A percentile compares a stretch with the other conserved stretches of the same genome.
Conservation (phyloP, 1,140 invertebrate species). For the Thrips palmi region DNA sequence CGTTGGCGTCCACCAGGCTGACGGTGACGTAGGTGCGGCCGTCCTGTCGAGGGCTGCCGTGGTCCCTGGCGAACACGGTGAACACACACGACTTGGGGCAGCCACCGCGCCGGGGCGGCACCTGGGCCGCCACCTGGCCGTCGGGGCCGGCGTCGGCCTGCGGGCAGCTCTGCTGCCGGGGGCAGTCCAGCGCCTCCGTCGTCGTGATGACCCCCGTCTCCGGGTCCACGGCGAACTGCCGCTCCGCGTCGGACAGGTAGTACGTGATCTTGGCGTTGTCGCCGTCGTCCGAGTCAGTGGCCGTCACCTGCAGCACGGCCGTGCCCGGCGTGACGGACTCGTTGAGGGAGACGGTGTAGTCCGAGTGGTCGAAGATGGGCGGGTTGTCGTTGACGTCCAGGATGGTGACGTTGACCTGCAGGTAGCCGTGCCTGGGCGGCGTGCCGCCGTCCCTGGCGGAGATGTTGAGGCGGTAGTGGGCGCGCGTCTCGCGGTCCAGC, state of each 20-base stretch:
- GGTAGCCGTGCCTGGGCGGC: slow-evolving; percentile 60
- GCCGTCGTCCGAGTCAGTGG: slow-evolving; percentile 77
- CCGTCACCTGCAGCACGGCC: slow-evolving; percentile 70
- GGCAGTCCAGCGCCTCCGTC: slow-evolving; percentile 57
- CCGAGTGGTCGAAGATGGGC: slow-evolving; percentile 81
- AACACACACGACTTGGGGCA: slow-evolving; percentile 84
- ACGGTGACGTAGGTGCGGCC: slow-evolving; percentile 89
- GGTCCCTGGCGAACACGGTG: slow-evolving; percentile 82
- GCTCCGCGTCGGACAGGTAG: slow-evolving; percentile 64
- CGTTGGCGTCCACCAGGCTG: slow-evolving; percentile 69
- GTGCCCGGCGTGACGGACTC: slow-evolving; percentile 82
- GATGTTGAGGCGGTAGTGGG: slow-evolving; percentile 72
- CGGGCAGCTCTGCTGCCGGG: slow-evolving; percentile 41
- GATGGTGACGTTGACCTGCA: slow-evolving; percentile 78
- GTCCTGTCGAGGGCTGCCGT: slow-evolving; percentile 74
- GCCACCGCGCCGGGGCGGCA: slow-evolving; percentile 27
- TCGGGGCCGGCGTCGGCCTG: too few species aligned
- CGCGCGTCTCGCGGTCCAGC: slow-evolving; percentile 68
- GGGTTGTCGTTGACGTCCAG: slow-evolving; percentile 91
- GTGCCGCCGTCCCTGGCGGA: slow-evolving; percentile 71
- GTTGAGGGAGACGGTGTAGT: slow-evolving; percentile 78
- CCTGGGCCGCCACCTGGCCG: too few species aligned
- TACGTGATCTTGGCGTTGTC: slow-evolving; percentile 87
- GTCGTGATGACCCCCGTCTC: slow-evolving; percentile 74
- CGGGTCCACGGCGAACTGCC: slow-evolving; percentile 73